Base-by-base conservation (phyloP, 2,113 vertebrate species). In the Rallus limicola region DNA sequence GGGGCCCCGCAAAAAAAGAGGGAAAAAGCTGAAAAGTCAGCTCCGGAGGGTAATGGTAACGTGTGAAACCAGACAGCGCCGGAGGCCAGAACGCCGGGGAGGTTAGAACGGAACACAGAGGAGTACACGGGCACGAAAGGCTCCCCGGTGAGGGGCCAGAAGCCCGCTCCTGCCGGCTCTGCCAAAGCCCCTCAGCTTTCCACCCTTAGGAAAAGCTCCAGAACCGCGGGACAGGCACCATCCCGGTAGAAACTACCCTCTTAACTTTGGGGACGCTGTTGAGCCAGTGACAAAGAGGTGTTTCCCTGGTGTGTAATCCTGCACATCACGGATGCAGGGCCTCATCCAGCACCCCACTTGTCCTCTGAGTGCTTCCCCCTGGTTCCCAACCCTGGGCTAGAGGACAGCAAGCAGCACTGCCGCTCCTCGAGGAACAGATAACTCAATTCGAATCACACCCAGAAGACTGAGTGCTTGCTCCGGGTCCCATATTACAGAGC, bases 191-290 rank as follows among this genome's bases (percentile, higher is more conserved):
- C 34, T 63, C 33, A 0, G 8, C 42, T 81, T 86, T 29, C 20
- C 34, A 34, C 10, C 4, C 2, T 9, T 50, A 44, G 36, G 36
- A 55, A 88, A 74, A 83, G 63, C 28, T 59, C 80, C 33, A 38
- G 33, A 64, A 50, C 18, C 0, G 0, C 29, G 42, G 26, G 24
- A 25, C 13, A 17, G 34, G 58, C 13, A 63, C 2, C 7, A 3
- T 25, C 46, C 10, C 6, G 10, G 11, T 9, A 28, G 52, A 25
- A 91, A 16, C 16, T n/a, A 20, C 10, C 0, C 34, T 0, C 29
- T 46, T 13, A 31, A 6, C 36, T 13, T 28, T 9, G 33, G 40
- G 28, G 33, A 10, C 13, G n/a, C 12, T 0, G 0, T 0, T 0
- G 36, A 83, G 40, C 12, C 53, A 25, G 36, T 0, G 1, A 8